Percentiles rank a stretch among this genome's conserved stretches.
Conservation (phyloP, 2,888 invertebrate species). For the Tortrix viridana region DNA sequence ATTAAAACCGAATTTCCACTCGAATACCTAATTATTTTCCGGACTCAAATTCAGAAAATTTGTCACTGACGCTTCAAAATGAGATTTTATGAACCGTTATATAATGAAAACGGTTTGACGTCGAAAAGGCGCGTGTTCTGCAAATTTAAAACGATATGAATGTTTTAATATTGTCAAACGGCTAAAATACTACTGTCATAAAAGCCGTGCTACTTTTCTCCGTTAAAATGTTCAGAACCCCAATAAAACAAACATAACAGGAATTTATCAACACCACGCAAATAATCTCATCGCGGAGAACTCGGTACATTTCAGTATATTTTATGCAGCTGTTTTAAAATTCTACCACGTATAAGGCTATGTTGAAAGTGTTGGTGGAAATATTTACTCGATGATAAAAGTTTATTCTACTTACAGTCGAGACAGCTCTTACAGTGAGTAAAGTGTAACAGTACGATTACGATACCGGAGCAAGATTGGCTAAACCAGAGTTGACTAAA, state of each 20-base stretch:
- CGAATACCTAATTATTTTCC: constrained; percentile 28
- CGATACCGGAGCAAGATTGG: too few relatives aligned
- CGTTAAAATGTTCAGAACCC: neutral
- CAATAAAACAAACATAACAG: neutral
- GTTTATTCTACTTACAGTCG: too few relatives aligned
- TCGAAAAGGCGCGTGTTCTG: too few relatives aligned
- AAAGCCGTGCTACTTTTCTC: neutral
- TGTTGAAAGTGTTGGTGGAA: too few relatives aligned
- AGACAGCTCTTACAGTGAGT: too few relatives aligned
- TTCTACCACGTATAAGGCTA: constrained; percentile 36
- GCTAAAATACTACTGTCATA: too few relatives aligned
- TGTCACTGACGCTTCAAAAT: constrained; percentile 13
- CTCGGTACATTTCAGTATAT: constrained; percentile 3
- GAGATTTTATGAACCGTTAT: constrained; percentile 14
- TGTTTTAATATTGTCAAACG: too few relatives aligned
- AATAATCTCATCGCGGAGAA: neutral
- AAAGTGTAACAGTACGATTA: too few relatives aligned
- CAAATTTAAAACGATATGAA: too few relatives aligned
- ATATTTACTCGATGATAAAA: too few relatives aligned
- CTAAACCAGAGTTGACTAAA: too few relatives aligned
- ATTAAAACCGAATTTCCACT: constrained; percentile 27
- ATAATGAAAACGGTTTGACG: neutral
- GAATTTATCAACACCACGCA: neutral
- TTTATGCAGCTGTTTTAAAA: constrained; percentile 31
- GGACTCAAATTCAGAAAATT: constrained; percentile 25